These are phyloP conservation scores for Hoplostethus atlanticus DNA, from an alignment of 2,797 vertebrate genomes.

Conservation along the genomic window DNA sequence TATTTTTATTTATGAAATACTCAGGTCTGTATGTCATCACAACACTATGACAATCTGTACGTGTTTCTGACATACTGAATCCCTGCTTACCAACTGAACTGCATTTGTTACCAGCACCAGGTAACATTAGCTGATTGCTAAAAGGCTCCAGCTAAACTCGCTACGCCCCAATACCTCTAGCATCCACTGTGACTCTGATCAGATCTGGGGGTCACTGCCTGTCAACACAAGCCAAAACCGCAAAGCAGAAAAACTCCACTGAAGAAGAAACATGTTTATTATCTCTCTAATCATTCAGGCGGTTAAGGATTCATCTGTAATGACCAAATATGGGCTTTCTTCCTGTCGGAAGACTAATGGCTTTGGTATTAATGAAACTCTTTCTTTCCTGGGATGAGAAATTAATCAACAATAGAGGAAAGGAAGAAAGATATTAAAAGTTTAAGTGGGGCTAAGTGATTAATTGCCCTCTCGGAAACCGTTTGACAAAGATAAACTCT, in stretches of 20 bases:
- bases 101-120: no score
- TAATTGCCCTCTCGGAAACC: conserved; percentile 73
- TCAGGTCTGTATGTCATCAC: no score
- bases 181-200: no score
- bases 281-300: conserved; percentile 65
- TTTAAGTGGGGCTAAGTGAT: conserved; percentile 82
- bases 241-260: neutral
- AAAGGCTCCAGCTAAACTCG: no score
- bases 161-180: no score
- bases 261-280: conserved; percentile 61
- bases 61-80: no score
- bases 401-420: conserved; percentile 84
- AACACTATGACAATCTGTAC: no score
- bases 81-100: no score
- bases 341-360: conserved; percentile 83
- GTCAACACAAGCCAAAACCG: no score
- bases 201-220: no score
- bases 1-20: no score
- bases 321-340: conserved; percentile 69
- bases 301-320: conserved; percentile 76
- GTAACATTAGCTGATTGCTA: no score
- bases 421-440: conserved; percentile 86
- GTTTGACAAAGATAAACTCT: conserved; percentile 78
- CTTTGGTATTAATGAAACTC: conserved; percentile 87
- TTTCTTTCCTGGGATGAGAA: conserved; percentile 77